These are phyloP conservation scores for Galaxea fascicularis DNA, from an alignment of 92 coral and sea anemone genomes.

Conservation along the genomic window DNA sequence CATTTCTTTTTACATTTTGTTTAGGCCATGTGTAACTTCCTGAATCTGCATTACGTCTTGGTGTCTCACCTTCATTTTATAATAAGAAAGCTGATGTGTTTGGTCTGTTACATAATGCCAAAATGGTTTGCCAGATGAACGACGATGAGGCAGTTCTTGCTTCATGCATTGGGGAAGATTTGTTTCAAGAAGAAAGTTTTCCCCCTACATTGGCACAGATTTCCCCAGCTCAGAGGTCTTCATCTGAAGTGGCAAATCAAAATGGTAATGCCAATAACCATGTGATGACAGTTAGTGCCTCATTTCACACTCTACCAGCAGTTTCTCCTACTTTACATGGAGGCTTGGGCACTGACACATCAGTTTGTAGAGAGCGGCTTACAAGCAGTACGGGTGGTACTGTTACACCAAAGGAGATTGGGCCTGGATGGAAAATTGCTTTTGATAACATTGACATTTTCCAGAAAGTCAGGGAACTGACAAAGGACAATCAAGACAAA, in stretches of 20 bases:
- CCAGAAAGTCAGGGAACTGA: constrained; percentile 56
- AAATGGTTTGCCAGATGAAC: constrained; percentile 18
- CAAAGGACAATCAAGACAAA: constrained; percentile 54
- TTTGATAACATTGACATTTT: constrained; percentile 56
- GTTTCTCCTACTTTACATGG: neutral
- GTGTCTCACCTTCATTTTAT: constrained; percentile 47
- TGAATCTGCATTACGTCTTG: constrained; percentile 51
- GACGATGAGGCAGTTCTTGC: constrained; percentile 29
- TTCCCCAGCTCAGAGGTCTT: neutral
- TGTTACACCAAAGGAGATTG: constrained; percentile 3
- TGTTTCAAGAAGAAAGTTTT: neutral
- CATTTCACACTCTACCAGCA: neutral
- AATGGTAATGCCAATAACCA: neutral
- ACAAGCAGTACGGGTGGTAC: neutral
- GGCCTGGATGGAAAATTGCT: constrained; percentile 58
- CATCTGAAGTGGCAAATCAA: neutral
- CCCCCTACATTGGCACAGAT: neutral
- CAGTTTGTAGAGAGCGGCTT: neutral
- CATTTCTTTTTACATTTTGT: neutral
- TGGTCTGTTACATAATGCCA: constrained; percentile 33
- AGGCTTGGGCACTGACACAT: constrained; percentile 19
- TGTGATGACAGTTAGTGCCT: neutral
- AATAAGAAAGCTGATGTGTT: constrained; percentile 57
- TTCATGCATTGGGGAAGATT: neutral
- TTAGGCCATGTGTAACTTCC: constrained; percentile 49